These are phyloP conservation scores for Scopus umbretta DNA, from an alignment of 2,113 vertebrate genomes.

Conservation along the genomic window DNA sequence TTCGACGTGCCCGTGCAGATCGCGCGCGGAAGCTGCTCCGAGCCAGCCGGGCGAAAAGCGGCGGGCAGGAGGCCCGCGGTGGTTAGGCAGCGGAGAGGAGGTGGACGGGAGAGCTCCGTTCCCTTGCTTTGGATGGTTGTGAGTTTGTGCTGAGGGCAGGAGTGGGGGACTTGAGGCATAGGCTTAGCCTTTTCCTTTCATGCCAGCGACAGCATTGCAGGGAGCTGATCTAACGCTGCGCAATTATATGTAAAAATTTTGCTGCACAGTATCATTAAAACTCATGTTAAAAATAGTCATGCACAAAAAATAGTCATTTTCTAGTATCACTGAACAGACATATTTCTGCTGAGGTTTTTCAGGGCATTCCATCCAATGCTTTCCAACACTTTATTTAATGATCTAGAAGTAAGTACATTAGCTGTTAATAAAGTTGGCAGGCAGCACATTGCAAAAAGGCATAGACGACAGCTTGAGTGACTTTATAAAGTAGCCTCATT, in stretches of 20 bases:
- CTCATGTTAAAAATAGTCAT: background rate
- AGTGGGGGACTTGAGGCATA: background rate
- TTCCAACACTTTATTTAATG: background rate
- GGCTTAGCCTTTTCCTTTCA: background rate
- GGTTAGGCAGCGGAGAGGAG: background rate
- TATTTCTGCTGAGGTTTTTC: background rate
- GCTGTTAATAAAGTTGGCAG: background rate
- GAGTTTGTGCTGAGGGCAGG: background rate
- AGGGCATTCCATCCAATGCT: background rate
- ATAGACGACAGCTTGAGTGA: background rate
- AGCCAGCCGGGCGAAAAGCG: fast-evolving
- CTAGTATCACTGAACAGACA: background rate
- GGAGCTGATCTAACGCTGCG: background rate
- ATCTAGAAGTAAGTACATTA: background rate
- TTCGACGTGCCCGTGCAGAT: fast-evolving
- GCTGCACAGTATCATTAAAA: background rate
- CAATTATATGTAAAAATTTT: background rate
- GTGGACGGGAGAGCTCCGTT: no score
- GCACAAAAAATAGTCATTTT: background rate
- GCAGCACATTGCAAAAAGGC: background rate
- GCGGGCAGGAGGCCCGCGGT: fast-evolving
- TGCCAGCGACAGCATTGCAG: background rate
- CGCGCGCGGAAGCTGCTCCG: background rate
- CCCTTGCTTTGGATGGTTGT: fast-evolving
- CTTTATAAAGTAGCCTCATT: background rate